phyloP scores from a whole-genome alignment of 2,797 vertebrate species.

The Dromococcyx pavoninus region DNA sequence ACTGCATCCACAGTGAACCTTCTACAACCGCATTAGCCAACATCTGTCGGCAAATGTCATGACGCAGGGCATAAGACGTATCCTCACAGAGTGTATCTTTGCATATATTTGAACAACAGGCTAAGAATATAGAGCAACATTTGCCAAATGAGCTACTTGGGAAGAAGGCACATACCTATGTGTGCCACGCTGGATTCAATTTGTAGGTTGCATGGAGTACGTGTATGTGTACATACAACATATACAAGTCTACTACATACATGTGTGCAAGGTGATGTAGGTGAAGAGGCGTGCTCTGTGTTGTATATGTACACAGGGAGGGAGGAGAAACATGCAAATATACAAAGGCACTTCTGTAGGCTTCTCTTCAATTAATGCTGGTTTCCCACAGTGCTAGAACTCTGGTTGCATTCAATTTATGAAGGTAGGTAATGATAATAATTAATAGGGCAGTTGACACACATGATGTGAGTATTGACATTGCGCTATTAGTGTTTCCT shows the following conservation, averaged over 20 bases:
- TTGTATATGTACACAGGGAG: neutral
- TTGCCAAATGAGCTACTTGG: constrained; percentile 32
- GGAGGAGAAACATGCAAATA: neutral
- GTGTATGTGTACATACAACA: neutral
- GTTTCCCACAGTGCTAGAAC: constrained; percentile 52
- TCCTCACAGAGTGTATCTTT: neutral
- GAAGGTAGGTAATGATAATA: constrained; percentile 66
- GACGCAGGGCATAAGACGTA: constrained; percentile 45
- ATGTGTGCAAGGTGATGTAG: neutral
- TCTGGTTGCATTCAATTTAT: constrained; percentile 51
- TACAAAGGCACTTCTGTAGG: neutral
- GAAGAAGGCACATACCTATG: neutral
- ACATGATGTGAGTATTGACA: constrained; percentile 66
- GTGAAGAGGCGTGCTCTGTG: neutral
- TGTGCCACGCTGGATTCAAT: neutral
- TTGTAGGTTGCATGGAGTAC: neutral
- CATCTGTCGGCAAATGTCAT: constrained; percentile 75
- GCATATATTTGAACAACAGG: neutral
- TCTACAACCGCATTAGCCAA: constrained; percentile 75
- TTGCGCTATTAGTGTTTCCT: constrained; percentile 58
- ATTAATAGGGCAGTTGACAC: constrained; percentile 70
- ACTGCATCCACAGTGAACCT: constrained; percentile 73
- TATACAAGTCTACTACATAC: fast-evolving
- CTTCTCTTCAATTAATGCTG: constrained; percentile 59
- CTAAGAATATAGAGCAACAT: neutral